These are phyloP conservation scores for Dynastes hyllus DNA, from an alignment of 2,888 invertebrate species.

Conservation along the genomic window DNA sequence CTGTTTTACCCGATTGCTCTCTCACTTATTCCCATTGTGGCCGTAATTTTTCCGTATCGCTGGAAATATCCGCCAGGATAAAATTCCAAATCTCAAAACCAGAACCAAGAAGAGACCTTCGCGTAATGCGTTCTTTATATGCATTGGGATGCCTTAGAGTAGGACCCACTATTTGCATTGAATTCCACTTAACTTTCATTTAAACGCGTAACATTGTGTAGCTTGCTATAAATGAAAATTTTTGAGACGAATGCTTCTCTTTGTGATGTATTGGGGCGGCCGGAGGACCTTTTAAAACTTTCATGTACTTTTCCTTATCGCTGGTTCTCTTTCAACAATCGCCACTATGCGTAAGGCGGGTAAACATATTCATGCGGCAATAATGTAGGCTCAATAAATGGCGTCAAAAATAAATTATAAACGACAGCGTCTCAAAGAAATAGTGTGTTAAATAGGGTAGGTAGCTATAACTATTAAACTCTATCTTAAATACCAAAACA, in stretches of 20 bases:
- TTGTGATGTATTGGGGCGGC: not conserved
- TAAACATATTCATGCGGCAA: no score
- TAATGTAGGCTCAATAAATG: no score
- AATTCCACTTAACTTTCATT: conserved; percentile 51
- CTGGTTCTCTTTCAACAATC: not conserved
- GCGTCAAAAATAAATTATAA: no score
- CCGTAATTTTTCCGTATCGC: conserved; percentile 60
- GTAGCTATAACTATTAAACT: no score
- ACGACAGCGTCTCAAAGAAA: no score
- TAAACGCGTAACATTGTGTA: conserved; percentile 28
- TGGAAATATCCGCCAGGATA: conserved; percentile 54
- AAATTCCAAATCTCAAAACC: conserved; percentile 26
- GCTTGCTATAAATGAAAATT: conserved; percentile 10
- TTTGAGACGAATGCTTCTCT: not conserved
- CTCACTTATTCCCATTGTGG: conserved; percentile 59
- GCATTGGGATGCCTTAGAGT: conserved; percentile 61
- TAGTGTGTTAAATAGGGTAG: no score
- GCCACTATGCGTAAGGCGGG: no score
- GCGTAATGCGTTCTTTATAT: conserved; percentile 67
- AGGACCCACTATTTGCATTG: conserved; percentile 60
- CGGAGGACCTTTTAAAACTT: not conserved
- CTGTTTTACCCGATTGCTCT: conserved; percentile 21
- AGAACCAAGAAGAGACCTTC: conserved; percentile 25
- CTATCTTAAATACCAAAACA: no score
- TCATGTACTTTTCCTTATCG: not conserved